Conservation (phyloP, 2,113 vertebrate genomes). For the Leptobrachium ailaonicum region DNA sequence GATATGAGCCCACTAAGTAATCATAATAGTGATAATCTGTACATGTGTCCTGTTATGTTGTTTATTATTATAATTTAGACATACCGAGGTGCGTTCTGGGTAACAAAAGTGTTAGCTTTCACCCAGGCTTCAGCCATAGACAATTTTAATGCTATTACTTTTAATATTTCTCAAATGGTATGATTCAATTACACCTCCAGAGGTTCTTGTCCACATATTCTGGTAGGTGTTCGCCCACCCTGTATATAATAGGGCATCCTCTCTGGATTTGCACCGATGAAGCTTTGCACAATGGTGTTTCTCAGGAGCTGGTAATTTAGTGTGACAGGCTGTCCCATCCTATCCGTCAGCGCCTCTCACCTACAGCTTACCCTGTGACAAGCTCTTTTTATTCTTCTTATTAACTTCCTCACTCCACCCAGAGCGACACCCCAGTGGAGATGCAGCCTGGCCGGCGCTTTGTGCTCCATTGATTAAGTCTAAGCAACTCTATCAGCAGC, state of each 20-base stretch:
- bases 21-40: too few relatives aligned
- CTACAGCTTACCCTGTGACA: slow-evolving; percentile 5
- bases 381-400: neutral
- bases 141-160: too few relatives aligned
- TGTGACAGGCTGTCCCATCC: slow-evolving; percentile 22
- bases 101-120: neutral
- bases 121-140: neutral
- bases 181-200: too few relatives aligned
- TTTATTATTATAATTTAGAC: too few relatives aligned
- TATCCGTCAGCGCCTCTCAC: slow-evolving; percentile 16
- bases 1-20: too few relatives aligned
- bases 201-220: too few relatives aligned
- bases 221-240: too few relatives aligned
- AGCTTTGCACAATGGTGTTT: neutral
- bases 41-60: too few relatives aligned
- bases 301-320: neutral
- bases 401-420: neutral
- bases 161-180: too few relatives aligned
- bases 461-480: neutral
- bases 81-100: neutral
- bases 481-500: neutral
- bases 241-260: neutral
- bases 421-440: neutral
- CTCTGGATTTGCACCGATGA: neutral
- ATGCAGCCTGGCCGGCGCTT: neutral